These are phyloP conservation scores for Megaceryle alcyon DNA, from an alignment of 2,797 vertebrate species.

Conservation along the genomic window DNA sequence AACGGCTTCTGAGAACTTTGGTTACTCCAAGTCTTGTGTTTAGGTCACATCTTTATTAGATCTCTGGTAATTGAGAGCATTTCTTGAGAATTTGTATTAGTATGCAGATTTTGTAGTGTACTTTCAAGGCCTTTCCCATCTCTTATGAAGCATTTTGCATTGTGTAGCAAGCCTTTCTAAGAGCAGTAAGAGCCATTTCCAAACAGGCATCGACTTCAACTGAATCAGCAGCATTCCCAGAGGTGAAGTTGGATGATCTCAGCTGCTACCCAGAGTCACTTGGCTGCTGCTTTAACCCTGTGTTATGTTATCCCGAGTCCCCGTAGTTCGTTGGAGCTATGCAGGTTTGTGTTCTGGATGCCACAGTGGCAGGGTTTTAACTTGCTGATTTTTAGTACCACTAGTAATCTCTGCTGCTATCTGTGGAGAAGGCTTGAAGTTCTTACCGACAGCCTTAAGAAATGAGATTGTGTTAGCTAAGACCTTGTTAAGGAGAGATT, in stretches of 20 bases:
- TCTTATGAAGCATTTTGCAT: neutral
- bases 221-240: neutral
- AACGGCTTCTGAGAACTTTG: neutral
- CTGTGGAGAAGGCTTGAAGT: neutral
- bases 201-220: neutral
- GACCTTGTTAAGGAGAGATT: neutral
- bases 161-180: neutral
- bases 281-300: neutral
- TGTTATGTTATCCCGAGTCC: neutral
- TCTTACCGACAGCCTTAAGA: neutral
- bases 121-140: neutral
- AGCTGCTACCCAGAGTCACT: neutral
- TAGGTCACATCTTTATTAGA: neutral
- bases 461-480: neutral
- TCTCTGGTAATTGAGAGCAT: neutral
- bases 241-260: neutral
- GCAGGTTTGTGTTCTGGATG: neutral
- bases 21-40: neutral
- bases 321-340: neutral
- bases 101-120: neutral
- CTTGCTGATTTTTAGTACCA: neutral
- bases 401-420: neutral
- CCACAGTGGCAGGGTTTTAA: neutral
- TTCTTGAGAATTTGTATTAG: neutral
- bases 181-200: neutral